Evolutionary conservation across 2,888 invertebrate genomes (phyloP), one percentile per base, ranked within the genome.

Genomic region (Scotopteryx bipunctaria): DNA sequence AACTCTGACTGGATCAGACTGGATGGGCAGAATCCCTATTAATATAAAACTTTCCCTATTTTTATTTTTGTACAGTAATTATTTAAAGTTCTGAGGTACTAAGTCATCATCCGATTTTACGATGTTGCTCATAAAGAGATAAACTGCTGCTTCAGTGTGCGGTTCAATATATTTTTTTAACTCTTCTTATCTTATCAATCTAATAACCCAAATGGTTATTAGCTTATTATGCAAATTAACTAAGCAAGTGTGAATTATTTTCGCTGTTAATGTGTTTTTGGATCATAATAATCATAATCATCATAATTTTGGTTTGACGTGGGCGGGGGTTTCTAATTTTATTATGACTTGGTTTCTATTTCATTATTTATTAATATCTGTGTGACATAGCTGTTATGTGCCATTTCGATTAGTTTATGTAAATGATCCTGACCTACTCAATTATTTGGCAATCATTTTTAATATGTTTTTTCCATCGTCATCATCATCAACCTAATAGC

Each of bases 161-260:
- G 41, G 35, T 1, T 17, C 15, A 9, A 31, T 11, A 2, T 9
- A 21, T 35, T 6, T 42, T 42, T 25, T 17, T 46, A 21, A 15
- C 37, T 38, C 4, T 14, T 27, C 17, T 55, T 55, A 56, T 62
- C 57, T 58, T 56, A 57, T 57, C 57, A 51, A 62, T 57, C 59
- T 54, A 47, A 49, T 52, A 55, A 59, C 52, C 54, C 54, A 35
- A 56, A 62, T 62, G 50, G 52, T 57, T 56, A 61, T 55, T 57
- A 55, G 44, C 55, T 55, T 59, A 55, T 47, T 40, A 59, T 62
- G 62, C 52, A 52, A 50, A 62, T 59, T 53, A 54, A 36, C 29
- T 48, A 44, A 48, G 51, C 47, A 54, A 57, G 59, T 62, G 62
- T 62, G 62, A 62, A 62, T 62, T 55, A 55, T 53, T 56, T 45